These are phyloP conservation scores for Pedetes capensis DNA, from an alignment of 2,113 vertebrate species.

Conservation along the genomic window DNA sequence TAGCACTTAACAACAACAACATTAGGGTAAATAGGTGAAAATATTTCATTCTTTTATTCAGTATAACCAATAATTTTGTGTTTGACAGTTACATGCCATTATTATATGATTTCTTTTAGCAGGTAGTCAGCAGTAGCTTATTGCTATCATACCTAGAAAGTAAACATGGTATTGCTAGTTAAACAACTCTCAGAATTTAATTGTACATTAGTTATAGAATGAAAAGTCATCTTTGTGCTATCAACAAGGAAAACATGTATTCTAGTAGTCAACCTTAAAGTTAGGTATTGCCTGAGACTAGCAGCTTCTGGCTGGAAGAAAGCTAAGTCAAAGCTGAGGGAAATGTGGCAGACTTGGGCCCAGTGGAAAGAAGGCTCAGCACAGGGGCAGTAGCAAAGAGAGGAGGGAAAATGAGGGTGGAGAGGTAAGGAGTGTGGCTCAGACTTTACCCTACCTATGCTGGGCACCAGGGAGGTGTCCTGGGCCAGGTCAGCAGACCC, in stretches of 20 bases:
- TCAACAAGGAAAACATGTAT: background rate
- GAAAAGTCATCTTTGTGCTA: background rate
- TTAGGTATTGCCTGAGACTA: background rate
- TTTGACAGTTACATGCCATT: background rate
- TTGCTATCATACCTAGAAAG: background rate
- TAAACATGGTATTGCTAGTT: background rate
- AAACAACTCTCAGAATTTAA: background rate
- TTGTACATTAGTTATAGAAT: background rate
- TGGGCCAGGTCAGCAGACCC: background rate
- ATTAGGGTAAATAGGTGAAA: background rate
- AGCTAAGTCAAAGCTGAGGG: background rate
- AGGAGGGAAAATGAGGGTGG: background rate
- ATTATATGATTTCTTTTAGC: background rate
- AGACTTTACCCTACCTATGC: background rate
- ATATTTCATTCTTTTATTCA: background rate
- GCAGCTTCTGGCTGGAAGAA: background rate
- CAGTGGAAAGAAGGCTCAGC: too few relatives aligned
- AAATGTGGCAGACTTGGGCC: background rate
- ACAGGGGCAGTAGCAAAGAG: background rate
- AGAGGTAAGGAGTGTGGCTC: fast-evolving
- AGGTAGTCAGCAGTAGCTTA: background rate
- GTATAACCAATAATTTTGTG: background rate
- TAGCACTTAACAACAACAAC: too few relatives aligned
- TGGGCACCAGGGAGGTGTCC: too few relatives aligned
- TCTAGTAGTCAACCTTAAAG: background rate